A percentile compares a stretch with the other conserved stretches of the same genome.
Evolutionary conservation across 2,797 vertebrate genomes (phyloP).

Genomic region (Pelodytes ibericus): DNA sequence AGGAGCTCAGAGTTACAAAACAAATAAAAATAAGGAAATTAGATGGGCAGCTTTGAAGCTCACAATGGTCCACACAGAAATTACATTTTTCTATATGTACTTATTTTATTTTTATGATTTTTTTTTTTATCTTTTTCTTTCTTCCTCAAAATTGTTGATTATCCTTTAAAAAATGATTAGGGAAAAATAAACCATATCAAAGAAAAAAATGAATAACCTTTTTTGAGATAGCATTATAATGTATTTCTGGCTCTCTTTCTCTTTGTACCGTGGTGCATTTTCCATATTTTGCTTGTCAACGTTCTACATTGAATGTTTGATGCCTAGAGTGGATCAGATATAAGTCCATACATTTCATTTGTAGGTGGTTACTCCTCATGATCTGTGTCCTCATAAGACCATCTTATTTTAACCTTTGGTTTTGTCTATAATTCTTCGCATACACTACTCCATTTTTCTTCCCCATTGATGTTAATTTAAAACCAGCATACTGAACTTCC

Average conservation of each 20-base stretch:
- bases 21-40: constrained; percentile 54
- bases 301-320: constrained; percentile 25
- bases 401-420: constrained; percentile 74
- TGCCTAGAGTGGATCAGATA: constrained; percentile 35
- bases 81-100: constrained; percentile 47
- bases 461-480: constrained; percentile 35
- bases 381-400: constrained; percentile 60
- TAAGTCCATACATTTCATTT: constrained; percentile 21
- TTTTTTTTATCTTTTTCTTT: not conserved
- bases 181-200: constrained; percentile 31
- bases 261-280: constrained; percentile 42
- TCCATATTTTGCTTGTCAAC: constrained; percentile 33
- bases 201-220: not conserved
- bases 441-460: constrained; percentile 27
- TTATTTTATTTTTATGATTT: constrained; percentile 27
- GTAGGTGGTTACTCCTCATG: constrained; percentile 16
- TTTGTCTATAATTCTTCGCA: constrained; percentile 61
- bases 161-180: not conserved
- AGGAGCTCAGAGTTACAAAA: constrained; percentile 79
- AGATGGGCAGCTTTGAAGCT: constrained; percentile 44
- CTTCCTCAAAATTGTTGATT: not conserved
- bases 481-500: not conserved
- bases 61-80: constrained; percentile 51
- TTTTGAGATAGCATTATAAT: constrained; percentile 31
- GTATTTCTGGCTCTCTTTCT: constrained; percentile 26